These are phyloP conservation scores for Hydractinia echinata DNA, from an alignment of 30 jellyfish, hydroid and myxozoan species.

Conservation along the genomic window DNA sequence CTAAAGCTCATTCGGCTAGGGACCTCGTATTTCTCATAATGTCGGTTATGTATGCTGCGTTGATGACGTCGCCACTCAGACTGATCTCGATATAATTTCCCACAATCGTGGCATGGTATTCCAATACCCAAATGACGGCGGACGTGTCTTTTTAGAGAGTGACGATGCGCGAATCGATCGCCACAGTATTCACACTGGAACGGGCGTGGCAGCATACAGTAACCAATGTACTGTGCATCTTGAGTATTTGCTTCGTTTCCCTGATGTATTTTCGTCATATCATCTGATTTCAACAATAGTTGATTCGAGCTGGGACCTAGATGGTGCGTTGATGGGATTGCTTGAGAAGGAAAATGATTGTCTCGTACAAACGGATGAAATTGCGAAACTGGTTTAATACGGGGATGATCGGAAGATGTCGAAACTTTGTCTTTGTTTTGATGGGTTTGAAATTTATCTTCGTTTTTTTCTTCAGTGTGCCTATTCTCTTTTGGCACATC, in stretches of 20 bases:
- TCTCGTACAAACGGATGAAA: not conserved
- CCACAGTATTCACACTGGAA: constrained; percentile 51
- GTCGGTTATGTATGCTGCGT: constrained; percentile 44
- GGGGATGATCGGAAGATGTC: not conserved
- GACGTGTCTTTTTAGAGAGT: constrained; percentile 40
- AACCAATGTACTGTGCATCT: constrained; percentile 20
- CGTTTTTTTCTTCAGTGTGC: constrained; percentile 5
- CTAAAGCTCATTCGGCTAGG: constrained; percentile 40
- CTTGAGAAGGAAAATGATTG: not conserved
- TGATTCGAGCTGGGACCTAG: not conserved
- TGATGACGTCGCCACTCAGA: constrained; percentile 51
- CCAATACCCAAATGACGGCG: constrained; percentile 46
- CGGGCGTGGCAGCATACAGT: constrained; percentile 44
- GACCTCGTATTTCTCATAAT: constrained; percentile 37
- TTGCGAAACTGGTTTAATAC: not conserved
- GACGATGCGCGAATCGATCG: constrained; percentile 49
- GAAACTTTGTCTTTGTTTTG: not conserved
- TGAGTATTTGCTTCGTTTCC: constrained; percentile 8
- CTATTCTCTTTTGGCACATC: not conserved
- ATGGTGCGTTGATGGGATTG: not conserved
- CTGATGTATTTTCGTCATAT: not conserved
- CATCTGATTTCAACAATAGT: not conserved
- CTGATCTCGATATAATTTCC: constrained; percentile 40
- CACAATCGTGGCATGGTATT: constrained; percentile 42
- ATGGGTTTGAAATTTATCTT: not conserved